A percentile compares a stretch with the other conserved stretches of the same genome.
Conservation (phyloP, 2,888 invertebrate genomes). For the Lepidocyrtoides sp. region DNA sequence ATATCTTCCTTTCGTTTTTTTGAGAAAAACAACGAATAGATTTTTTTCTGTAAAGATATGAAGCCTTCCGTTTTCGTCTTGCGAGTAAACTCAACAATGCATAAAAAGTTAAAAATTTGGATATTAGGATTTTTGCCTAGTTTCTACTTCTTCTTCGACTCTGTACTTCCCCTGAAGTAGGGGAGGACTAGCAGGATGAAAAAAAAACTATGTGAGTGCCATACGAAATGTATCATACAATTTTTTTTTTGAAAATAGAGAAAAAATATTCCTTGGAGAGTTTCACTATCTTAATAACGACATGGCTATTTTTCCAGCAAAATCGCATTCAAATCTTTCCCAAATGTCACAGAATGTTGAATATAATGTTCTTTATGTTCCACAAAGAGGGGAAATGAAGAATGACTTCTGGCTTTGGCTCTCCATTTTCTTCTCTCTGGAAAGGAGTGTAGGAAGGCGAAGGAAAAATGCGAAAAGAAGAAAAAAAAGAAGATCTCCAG, state of each 20-base stretch:
- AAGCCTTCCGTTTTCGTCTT: conserved; percentile 31
- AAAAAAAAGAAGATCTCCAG: neutral
- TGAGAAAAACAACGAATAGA: too few relatives aligned
- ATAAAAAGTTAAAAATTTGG: conserved; percentile 71
- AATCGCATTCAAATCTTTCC: conserved; percentile 83
- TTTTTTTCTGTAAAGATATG: conserved; percentile 22
- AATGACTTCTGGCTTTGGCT: conserved; percentile 81
- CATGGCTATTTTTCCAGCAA: conserved; percentile 81
- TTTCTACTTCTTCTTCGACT: neutral
- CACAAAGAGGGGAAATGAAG: conserved; percentile 81
- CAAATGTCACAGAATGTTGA: conserved; percentile 82
- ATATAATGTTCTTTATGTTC: conserved; percentile 81
- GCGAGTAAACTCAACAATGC: conserved; percentile 67
- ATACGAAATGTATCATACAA: conserved; percentile 62
- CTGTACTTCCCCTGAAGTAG: neutral
- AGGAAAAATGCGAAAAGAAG: conserved; percentile 11
- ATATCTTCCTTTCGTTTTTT: too few relatives aligned
- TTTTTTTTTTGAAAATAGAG: conserved; percentile 59
- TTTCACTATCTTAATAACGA: conserved; percentile 83
- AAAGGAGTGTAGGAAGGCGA: neutral
- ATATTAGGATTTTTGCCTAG: conserved; percentile 59
- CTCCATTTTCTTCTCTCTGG: conserved; percentile 47
- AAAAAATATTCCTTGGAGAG: conserved; percentile 70
- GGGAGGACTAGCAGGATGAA: neutral
- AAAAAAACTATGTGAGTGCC: conserved; percentile 57